Base-by-base conservation (phyloP, 1,140 invertebrate genomes). In the Bombus superbus region DNA sequence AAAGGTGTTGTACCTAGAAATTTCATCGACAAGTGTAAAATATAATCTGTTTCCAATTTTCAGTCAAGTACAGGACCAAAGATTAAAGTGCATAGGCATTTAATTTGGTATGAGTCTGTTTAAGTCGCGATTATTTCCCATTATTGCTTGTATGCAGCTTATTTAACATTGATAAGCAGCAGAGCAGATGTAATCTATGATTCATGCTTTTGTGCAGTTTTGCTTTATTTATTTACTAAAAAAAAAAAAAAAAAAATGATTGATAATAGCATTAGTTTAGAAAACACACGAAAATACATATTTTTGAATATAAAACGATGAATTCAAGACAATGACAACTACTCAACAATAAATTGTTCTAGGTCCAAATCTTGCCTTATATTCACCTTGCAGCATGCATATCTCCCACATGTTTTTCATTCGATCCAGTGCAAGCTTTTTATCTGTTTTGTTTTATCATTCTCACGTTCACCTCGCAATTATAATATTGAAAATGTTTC, bases 31-130 rank as follows among this genome's bases (percentile, higher is more conserved):
- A 66, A 80, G 9, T 40, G 47, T 15, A 73, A 44, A 71, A 35
- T 68, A 40, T 68, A n/a, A 57, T 80, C 18, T 88, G 28, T 86
- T 87, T 90, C 86, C 44, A 81, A 88, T 88, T 91, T 91, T 86
- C 77, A 88, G 86, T 83, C 38, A 91, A 85, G 72, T 78, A 91
- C 66, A 88, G 76, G 87, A 87, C 15, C 68, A 82, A 89, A 83
- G 81, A 81, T 75, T 89, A 83, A 72, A n/a, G 15, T 86, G 73
- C 44, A 57, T 64, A 35, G 42, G 25, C 13, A 85, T 86, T 91
- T 82, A 62, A 81, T 80, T 87, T 73, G 77, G 66, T 88, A 88
- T 64, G 76, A 62, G 68, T 77, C 38, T 44, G 35, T 81, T 80
- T 40, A 64, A 53, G 11, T 53, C 40, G 35, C 47, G 15, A 66